A percentile compares a stretch with the other conserved stretches of the same genome.
Evolutionary conservation across 2,797 vertebrate species (phyloP).

Genomic region (Lepidocolaptes lacrymiger): DNA sequence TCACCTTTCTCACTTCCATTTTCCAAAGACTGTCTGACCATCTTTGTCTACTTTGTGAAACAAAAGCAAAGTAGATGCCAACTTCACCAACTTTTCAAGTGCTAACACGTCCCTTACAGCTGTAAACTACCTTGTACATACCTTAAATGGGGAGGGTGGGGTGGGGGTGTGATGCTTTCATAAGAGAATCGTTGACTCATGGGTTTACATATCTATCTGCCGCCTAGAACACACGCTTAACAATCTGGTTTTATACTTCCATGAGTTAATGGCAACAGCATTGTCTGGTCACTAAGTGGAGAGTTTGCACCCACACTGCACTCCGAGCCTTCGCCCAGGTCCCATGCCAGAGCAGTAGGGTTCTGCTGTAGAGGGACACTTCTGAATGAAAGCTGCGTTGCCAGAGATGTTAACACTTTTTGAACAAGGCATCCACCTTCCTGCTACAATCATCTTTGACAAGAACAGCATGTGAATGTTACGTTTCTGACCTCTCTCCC

Average conservation of each 20-base stretch:
- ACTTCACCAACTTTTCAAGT: neutral
- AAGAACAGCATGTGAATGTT: neutral
- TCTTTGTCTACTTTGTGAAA: neutral
- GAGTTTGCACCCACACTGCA: neutral
- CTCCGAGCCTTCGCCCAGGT: neutral
- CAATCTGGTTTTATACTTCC: neutral
- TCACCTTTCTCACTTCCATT: neutral
- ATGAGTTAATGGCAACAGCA: neutral
- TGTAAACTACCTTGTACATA: neutral
- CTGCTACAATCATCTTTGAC: neutral
- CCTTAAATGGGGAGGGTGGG: neutral
- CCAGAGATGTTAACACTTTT: neutral
- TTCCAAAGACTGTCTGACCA: neutral
- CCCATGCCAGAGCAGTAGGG: neutral
- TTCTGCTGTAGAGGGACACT: neutral
- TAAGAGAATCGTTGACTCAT: neutral
- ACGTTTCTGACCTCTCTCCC: neutral
- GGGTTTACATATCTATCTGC: neutral
- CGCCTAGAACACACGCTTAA: neutral
- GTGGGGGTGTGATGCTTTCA: neutral
- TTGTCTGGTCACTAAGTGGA: neutral
- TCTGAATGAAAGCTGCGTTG: neutral
- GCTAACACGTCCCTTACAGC: neutral
- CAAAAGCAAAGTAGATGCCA: too few relatives aligned
- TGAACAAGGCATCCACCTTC: neutral